These are phyloP conservation scores for Megaustenia siamemsis DNA, from an alignment of 2,888 invertebrate species.

Conservation along the genomic window DNA sequence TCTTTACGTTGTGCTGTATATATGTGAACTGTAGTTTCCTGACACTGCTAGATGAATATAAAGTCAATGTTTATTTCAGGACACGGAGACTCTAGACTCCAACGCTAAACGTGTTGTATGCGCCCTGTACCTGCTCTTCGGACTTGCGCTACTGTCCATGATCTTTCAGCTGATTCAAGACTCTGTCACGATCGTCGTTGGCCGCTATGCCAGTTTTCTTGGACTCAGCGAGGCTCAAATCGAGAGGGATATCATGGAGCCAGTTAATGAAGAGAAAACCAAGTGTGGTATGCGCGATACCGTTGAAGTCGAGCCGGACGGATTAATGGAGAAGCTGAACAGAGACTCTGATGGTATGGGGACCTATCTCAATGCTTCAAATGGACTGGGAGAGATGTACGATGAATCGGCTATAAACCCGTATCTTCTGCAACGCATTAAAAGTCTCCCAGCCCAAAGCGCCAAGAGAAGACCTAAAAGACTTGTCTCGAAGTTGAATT, in stretches of 20 bases:
- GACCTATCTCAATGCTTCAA: no score
- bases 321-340: not conserved
- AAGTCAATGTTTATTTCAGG: no score
- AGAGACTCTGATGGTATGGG: not conserved
- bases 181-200: constrained; percentile 21
- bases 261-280: not conserved
- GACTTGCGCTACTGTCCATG: constrained; percentile 81
- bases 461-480: not conserved
- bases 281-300: not conserved
- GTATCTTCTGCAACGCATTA: not conserved
- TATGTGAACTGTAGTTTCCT: no score
- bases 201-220: constrained; percentile 45
- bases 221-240: constrained; percentile 49
- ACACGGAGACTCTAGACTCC: constrained; percentile 59
- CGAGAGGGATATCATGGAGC: constrained; percentile 27
- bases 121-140: constrained; percentile 79
- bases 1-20: no score
- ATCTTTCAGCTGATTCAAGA: constrained; percentile 81
- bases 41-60: no score
- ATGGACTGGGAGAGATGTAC: not conserved
- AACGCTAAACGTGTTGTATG: constrained; percentile 76
- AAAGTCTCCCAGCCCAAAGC: not conserved
- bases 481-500: not conserved
- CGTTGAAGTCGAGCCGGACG: not conserved
- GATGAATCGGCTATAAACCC: not conserved